phyloP scores from a whole-genome alignment of 2,113 vertebrate species.

The Micromys minutus region DNA sequence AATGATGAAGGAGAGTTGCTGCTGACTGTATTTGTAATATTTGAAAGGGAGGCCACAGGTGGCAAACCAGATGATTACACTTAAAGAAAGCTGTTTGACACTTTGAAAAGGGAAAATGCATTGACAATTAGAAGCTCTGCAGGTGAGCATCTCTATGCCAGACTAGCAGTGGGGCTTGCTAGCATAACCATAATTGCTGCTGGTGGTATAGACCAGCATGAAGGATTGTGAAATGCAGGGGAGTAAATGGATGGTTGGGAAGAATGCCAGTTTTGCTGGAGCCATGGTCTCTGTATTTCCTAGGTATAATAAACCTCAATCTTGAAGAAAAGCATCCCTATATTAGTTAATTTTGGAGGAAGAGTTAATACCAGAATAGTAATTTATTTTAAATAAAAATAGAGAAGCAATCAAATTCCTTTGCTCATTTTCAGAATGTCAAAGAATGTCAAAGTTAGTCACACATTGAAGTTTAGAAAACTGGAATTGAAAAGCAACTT shows the following conservation, averaged over 20 bases:
- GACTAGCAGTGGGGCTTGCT: constrained; percentile 19
- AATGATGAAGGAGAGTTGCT: background rate
- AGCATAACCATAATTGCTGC: constrained; percentile 56
- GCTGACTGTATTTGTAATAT: constrained; percentile 25
- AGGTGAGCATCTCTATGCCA: constrained; percentile 43
- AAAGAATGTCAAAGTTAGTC: background rate
- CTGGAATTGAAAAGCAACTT: background rate
- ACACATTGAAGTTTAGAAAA: background rate
- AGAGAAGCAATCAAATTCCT: background rate
- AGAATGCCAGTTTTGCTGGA: background rate
- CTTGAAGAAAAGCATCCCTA: background rate
- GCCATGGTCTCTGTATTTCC: background rate
- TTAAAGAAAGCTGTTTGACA: constrained; percentile 65
- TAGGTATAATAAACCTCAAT: background rate
- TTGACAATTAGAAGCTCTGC: constrained; percentile 70
- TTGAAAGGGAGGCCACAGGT: constrained; percentile 64
- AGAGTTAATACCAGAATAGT: background rate
- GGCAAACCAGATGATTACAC: constrained; percentile 65
- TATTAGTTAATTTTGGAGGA: background rate
- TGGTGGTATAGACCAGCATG: constrained; percentile 1
- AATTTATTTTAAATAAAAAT: background rate
- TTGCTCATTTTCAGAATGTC: background rate
- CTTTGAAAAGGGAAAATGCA: constrained; percentile 57
- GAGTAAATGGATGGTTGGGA: background rate
- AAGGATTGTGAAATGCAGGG: background rate